Base-by-base conservation (phyloP, 2,888 invertebrate species). In the Lymantria monacha region DNA sequence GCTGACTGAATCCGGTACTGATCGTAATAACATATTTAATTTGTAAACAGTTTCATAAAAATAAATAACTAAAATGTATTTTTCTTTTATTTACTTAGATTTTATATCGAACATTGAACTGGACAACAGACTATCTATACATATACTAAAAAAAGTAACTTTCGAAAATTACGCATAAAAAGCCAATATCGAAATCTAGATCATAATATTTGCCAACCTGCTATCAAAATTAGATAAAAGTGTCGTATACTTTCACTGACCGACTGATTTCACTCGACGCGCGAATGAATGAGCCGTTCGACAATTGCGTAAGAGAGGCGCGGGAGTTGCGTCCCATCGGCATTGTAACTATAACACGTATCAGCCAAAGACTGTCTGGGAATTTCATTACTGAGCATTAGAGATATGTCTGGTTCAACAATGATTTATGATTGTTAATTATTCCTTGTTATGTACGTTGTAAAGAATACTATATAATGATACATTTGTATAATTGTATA, bases 221-320 rank as follows among this genome's bases (percentile, higher is more conserved):
- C 68, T 77, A 83, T 83, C 75, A 74, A 85, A 87, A 86, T 87
- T 87, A 86, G 84, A 85, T 87, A 89, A 41, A 41, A 87, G 87
- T 74, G 80, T 77, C 74, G 76, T 70, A 46, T 68, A 83, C 90
- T 90, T 90, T 90, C 89, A 85, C 89, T 83, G 74, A 79, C 67
- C 72, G 63, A 68, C 62, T 65, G 80, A 76, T 82, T 85, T 89
- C 86, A 88, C 89, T 89, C 86, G 87, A 83, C 70, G 76, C 73
- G 59, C 50, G 69, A 80, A 82, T 82, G 74, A 80, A 72, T 66
- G 70, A 41, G 15, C 7, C 70, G 75, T 76, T 80, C 76, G 74
- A 76, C 66, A 72, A 70, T 83, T 83, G 74, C 76, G 80, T 76
- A 83, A 85, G 76, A 75, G 78, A 73, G 69, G 69, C 58, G 62